Base-by-base conservation (phyloP, 2,797 vertebrate species). In the Triplophysa bombifrons region DNA sequence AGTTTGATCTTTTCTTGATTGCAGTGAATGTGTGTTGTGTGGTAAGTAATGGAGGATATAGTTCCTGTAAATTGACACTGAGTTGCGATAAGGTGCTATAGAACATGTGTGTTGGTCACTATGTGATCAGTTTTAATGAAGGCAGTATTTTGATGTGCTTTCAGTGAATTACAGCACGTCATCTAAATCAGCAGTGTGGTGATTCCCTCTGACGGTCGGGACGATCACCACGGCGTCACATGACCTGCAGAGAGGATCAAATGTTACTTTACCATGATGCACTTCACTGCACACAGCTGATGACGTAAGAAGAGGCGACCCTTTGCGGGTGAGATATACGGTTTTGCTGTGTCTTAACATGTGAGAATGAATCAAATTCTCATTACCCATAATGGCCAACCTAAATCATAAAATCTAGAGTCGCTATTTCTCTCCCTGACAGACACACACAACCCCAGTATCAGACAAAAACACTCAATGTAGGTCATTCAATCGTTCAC, bases 401-500 rank as follows among this genome's bases (percentile, higher is more conserved):
- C 17, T 67, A 46, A 67, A 67, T 67, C 38, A 46, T 34, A 12
- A 20, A 20, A 27, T 61, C 46, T 61, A 27, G 58, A 46, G 20
- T 48, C 14, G 27, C 44, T 38, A 46, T 20, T 12, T 30, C 61
- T 65, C 25, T 75, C 46, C 48, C 27, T 9, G 14, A 55, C 13
- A 9, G 7, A 56, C 9, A 14, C 20, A 56, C 6, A 19, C 17
- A 64, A 13, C 14, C 46, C 53, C 30, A 53, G 19, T 30, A 20
- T 46, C 20, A 58, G 72, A 50, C 27, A 67, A 44, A 25, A 14
- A 17, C 27, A 53, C 41, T 77, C 70, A 70, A 74, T 69, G 22
- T 25, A 48, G 55, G 20, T 73, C 61, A 48, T 67, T 67, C 11
- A 44, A 19, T 69, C 22, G 77, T 81, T 80, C 50, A 60, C 3